Percentiles rank a stretch among this genome's conserved stretches.
These are phyloP conservation scores for Leptinotarsa rubiginosa DNA, from an alignment of 2,888 invertebrate species.

Conservation along the genomic window DNA sequence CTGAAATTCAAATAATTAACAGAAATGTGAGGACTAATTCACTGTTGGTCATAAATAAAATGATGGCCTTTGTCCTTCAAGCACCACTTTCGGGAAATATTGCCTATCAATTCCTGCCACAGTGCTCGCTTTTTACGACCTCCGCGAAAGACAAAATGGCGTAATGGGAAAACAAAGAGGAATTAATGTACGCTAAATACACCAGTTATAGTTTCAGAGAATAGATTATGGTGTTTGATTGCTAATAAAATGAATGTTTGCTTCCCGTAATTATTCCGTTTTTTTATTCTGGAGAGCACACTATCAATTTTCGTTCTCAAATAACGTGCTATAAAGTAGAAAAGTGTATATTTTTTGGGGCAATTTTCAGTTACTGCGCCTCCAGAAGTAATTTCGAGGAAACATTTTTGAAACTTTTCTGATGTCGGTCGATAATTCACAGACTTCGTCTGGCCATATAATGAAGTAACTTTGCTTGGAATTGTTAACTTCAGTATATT, in stretches of 20 bases:
- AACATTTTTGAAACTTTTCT: too few species aligned
- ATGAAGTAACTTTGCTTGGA: too few species aligned
- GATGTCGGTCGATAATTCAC: too few species aligned
- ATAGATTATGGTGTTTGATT: conserved; percentile 10
- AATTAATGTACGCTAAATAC: conserved; percentile 12
- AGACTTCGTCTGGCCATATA: too few species aligned
- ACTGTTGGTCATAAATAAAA: conserved; percentile 8
- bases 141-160: conserved; percentile 15
- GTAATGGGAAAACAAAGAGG: conserved; percentile 15
- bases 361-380: too few species aligned
- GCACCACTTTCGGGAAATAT: conserved; percentile 14
- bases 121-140: conserved; percentile 16
- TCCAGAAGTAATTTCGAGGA: too few species aligned
- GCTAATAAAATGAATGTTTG: not conserved
- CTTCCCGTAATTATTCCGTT: not conserved
- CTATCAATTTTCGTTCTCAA: not conserved
- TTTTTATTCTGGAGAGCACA: not conserved
- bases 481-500: too few species aligned
- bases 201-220: conserved; percentile 11
- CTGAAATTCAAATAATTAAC: conserved; percentile 10
- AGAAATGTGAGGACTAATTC: conserved; percentile 12
- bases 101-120: conserved; percentile 12
- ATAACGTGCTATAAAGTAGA: too few species aligned
- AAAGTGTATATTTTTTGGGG: too few species aligned
- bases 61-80: conserved; percentile 4